Base-by-base conservation (phyloP, 2,888 invertebrate genomes). In the Leptinotarsa juncta region DNA sequence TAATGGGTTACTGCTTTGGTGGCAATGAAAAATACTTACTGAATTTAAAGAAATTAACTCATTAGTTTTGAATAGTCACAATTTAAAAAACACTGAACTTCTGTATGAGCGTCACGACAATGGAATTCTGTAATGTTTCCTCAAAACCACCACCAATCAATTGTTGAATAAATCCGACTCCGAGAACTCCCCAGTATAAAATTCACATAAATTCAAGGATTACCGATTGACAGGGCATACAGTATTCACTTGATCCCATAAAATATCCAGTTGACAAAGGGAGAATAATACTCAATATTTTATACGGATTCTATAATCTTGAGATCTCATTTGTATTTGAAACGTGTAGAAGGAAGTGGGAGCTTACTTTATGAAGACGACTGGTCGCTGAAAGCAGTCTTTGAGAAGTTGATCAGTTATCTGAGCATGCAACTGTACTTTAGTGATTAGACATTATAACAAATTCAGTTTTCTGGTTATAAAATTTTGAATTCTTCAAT, bases 181-280 rank as follows among this genome's bases (percentile, higher is more conserved):
- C 67, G 57, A 60, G 70, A 72, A 77, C 67, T 73, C 75, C 77
- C 78, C 80, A 77, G 85, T 84, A 86, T 85, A 85, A 86, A 85
- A 85, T 82, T 78, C 81, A 82, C 81, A 85, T 86, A 86, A 86
- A 86, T 86, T 85, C 81, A 75, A 75, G 84, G 86, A 83, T 86
- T 86, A 86, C 83, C 84, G 83, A 86, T 86, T 84, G 86, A 83
- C 85, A 85, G 85, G 67, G 70, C 76, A 71, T 76, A 84, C 84
- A 83, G 82, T 84, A 83, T 84, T 83, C 83, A 80, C 83, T 85
- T 85, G 84, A 86, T 86, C 86, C 86, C 85, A 83, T 86, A 84
- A 85, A 85, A 85, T 85, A 86, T 85, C 85, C 85, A 83, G 83
- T 83, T 76, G 85, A 85, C 85, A 85, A 84, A 79, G 82, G 78